Conservation (phyloP, 2,113 vertebrate genomes). For the Pagrus major region DNA sequence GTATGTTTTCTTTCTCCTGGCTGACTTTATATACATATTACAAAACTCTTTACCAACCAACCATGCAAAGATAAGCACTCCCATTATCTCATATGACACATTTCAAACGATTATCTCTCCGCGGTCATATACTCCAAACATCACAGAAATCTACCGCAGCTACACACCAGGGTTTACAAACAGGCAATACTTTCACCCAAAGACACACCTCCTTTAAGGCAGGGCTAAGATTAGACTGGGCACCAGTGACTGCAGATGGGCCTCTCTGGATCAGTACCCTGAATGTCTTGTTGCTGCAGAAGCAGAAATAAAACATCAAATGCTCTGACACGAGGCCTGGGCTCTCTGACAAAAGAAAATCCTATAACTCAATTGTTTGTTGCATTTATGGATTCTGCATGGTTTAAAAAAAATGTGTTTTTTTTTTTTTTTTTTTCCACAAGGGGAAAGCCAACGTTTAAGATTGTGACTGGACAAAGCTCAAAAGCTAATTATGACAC, state of each 20-base stretch:
- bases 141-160: not conserved
- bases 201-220: not conserved
- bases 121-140: not conserved
- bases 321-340: not conserved
- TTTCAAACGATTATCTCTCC: not conserved
- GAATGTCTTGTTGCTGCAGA: not conserved
- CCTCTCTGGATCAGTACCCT: not conserved
- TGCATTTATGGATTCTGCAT: slow-evolving; percentile 3
- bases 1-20: slow-evolving; percentile 2
- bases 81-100: slow-evolving; percentile 15
- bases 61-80: not conserved
- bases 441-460: not conserved
- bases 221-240: not conserved
- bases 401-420: not conserved
- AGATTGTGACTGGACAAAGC: not conserved
- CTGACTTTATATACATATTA: not conserved
- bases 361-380: slow-evolving; percentile 17
- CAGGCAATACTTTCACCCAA: not conserved
- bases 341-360: slow-evolving; percentile 11
- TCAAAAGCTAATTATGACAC: not conserved
- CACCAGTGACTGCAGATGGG: not conserved
- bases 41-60: not conserved
- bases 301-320: slow-evolving; percentile 33
- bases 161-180: not conserved
- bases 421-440: not conserved